Conservation (phyloP, 2,888 invertebrate genomes). For the Rugalucina vietnamica region DNA sequence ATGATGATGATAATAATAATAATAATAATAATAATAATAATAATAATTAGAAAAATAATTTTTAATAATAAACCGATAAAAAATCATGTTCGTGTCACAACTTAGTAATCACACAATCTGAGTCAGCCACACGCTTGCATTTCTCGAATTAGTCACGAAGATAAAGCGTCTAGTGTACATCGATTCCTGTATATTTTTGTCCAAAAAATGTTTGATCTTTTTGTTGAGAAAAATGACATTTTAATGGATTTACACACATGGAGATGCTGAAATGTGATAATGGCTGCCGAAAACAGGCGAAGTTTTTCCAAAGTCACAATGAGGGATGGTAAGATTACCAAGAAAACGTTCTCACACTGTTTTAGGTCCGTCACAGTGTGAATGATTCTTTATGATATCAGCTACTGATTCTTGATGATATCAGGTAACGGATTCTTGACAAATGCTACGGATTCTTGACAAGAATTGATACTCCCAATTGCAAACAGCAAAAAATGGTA, state of each 20-base stretch:
- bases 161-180: not conserved
- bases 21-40: not conserved
- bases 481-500: too few relatives aligned
- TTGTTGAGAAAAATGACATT: not conserved
- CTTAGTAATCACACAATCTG: too few relatives aligned
- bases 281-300: slow-evolving; percentile 45
- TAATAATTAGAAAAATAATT: too few relatives aligned
- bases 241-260: slow-evolving; percentile 13
- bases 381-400: not conserved
- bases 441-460: too few relatives aligned
- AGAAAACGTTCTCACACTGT: not conserved
- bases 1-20: too few relatives aligned
- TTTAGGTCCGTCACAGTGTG: too few relatives aligned
- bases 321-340: slow-evolving; percentile 33
- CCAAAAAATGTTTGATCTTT: slow-evolving; percentile 1
- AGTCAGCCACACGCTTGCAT: too few relatives aligned
- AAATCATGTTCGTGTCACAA: too few relatives aligned
- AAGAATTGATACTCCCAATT: too few relatives aligned
- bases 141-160: not conserved
- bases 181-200: slow-evolving; percentile 3
- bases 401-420: too few relatives aligned
- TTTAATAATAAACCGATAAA: too few relatives aligned
- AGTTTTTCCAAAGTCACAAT: slow-evolving; percentile 41
- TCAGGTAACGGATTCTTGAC: too few relatives aligned
- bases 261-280: slow-evolving; percentile 8